These are phyloP conservation scores for Corythornis vintsioides DNA, from an alignment of 2,113 vertebrate species.

Conservation along the genomic window DNA sequence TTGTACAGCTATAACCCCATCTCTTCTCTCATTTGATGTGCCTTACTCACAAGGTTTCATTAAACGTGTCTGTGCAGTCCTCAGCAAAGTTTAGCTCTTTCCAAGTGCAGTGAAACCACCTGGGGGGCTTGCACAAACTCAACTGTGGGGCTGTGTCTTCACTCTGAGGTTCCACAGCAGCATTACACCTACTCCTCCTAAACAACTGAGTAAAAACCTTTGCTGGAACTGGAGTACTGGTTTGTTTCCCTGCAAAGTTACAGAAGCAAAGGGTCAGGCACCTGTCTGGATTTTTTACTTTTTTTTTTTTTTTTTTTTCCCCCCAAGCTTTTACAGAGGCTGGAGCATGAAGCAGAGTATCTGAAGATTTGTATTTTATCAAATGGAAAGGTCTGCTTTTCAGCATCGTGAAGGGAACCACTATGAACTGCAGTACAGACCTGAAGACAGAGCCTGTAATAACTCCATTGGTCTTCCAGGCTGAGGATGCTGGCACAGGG, in stretches of 20 bases:
- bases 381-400: neutral
- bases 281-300: neutral
- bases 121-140: neutral
- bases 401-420: neutral
- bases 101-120: neutral
- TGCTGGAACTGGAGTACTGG: neutral
- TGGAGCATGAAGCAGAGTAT: neutral
- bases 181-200: neutral
- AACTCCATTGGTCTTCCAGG: conserved; percentile 19
- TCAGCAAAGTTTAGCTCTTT: neutral
- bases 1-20: accelerated
- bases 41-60: neutral
- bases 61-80: neutral
- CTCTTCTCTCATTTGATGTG: neutral
- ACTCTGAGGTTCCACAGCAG: neutral
- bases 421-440: neutral
- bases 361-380: neutral
- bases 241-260: neutral
- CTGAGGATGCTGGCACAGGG: neutral
- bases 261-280: neutral
- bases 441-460: neutral
- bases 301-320: neutral
- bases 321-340: neutral
- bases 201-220: neutral
- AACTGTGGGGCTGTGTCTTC: neutral